phyloP scores from a whole-genome alignment of 1,140 invertebrate species.

The Polypedilum vanderplanki region DNA sequence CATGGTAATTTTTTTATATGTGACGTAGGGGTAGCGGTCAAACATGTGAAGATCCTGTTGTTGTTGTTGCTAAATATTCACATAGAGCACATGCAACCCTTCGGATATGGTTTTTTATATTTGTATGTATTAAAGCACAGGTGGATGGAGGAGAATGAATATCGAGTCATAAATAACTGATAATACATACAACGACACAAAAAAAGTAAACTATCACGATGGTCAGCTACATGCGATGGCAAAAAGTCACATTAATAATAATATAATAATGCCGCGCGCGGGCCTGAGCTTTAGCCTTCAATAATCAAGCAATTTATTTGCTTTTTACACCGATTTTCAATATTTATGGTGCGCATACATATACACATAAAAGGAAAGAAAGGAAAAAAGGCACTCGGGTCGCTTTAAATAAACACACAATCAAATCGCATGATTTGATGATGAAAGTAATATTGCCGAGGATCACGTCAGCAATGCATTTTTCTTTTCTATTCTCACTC shows the following conservation, averaged over 20 bases:
- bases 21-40: neutral
- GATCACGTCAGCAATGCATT: neutral
- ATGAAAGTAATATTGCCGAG: neutral
- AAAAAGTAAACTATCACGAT: neutral
- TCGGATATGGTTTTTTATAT: neutral
- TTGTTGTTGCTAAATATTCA: conserved; percentile 5
- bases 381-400: too few species aligned
- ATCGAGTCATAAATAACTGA: neutral
- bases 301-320: neutral
- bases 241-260: neutral
- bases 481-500: neutral
- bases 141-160: neutral
- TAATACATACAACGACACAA: neutral
- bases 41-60: conserved; percentile 28
- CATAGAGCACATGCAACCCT: conserved; percentile 4
- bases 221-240: neutral
- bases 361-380: too few species aligned
- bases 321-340: neutral
- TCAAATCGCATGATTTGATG: neutral
- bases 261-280: too few species aligned
- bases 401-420: too few species aligned
- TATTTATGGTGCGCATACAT: neutral
- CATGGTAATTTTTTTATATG: neutral
- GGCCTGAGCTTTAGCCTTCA: too few species aligned
- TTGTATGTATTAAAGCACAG: neutral